These are phyloP conservation scores for Globodera ellingtonae DNA, from an alignment of 1,140 invertebrate species.

Conservation along the genomic window DNA sequence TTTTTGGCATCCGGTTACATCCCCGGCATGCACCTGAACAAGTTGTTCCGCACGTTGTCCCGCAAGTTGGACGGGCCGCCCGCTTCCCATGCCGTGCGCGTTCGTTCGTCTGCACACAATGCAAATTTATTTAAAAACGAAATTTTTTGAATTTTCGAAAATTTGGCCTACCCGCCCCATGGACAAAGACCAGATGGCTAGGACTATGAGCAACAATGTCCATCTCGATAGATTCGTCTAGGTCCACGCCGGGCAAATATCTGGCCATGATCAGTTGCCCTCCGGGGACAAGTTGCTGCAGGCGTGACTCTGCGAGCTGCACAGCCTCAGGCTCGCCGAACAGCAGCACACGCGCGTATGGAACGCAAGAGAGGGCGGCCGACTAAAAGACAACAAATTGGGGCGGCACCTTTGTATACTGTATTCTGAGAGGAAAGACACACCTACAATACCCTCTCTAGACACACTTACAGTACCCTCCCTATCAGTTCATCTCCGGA, in stretches of 20 bases:
- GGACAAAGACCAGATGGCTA: not conserved
- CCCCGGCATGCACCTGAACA: not conserved
- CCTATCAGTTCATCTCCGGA: too few species aligned
- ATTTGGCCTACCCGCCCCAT: not conserved
- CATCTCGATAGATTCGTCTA: not conserved
- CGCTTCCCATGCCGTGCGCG: conserved; percentile 4
- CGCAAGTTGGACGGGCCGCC: conserved; percentile 9
- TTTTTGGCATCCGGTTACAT: not conserved
- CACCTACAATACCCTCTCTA: too few species aligned
- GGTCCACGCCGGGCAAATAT: not conserved
- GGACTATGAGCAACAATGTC: conserved; percentile 9
- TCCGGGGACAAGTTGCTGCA: not conserved
- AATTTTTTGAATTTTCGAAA: not conserved
- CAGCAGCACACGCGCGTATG: not conserved
- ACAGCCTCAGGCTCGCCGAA: not conserved
- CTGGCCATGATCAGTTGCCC: not conserved
- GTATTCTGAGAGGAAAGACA: not conserved
- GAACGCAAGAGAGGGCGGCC: not conserved
- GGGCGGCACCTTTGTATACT: too few species aligned
- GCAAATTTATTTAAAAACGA: not conserved
- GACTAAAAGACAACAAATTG: too few species aligned
- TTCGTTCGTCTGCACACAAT: not conserved
- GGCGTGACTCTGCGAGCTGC: not conserved
- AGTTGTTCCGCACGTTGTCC: conserved; percentile 11
- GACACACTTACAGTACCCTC: too few species aligned